Percentiles rank a stretch among this genome's conserved stretches.
These are phyloP conservation scores for Torymus texanus DNA, from an alignment of 2,888 invertebrate genomes.

Conservation along the genomic window DNA sequence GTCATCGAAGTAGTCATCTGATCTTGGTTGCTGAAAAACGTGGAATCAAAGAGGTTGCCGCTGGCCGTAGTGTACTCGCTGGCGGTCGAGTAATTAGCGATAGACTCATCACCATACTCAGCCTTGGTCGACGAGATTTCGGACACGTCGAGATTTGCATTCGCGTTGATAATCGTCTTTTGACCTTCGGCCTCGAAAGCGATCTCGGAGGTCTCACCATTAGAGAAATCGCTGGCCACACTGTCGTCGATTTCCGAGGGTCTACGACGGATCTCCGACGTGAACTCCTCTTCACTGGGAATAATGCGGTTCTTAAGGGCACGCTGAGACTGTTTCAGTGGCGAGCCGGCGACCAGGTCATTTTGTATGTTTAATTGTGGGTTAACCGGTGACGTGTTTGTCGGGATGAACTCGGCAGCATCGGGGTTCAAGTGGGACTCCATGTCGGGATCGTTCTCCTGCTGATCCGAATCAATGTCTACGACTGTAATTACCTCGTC, in stretches of 20 bases:
- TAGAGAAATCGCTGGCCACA: constrained; percentile 74
- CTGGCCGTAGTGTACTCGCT: constrained; percentile 65
- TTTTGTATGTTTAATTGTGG: constrained; percentile 27
- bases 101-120: constrained; percentile 77
- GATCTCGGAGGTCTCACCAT: constrained; percentile 74
- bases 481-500: no score
- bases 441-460: constrained; percentile 76
- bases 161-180: constrained; percentile 44
- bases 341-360: constrained; percentile 78
- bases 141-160: constrained; percentile 72
- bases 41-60: constrained; percentile 62
- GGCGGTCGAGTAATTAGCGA: constrained; percentile 65
- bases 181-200: constrained; percentile 19
- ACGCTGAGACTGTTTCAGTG: constrained; percentile 79
- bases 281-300: constrained; percentile 80
- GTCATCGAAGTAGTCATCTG: constrained; percentile 71
- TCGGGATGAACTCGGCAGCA: constrained; percentile 89
- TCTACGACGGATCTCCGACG: constrained; percentile 80
- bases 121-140: constrained; percentile 77
- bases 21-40: constrained; percentile 58
- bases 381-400: constrained; percentile 57
- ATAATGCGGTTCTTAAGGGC: constrained; percentile 62
- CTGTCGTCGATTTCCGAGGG: constrained; percentile 77
- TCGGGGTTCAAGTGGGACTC: constrained; percentile 88
- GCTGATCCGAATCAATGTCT: not conserved